Evolutionary conservation across 2,797 vertebrate species (phyloP).

Genomic region (Myoxocephalus aenaeus): DNA sequence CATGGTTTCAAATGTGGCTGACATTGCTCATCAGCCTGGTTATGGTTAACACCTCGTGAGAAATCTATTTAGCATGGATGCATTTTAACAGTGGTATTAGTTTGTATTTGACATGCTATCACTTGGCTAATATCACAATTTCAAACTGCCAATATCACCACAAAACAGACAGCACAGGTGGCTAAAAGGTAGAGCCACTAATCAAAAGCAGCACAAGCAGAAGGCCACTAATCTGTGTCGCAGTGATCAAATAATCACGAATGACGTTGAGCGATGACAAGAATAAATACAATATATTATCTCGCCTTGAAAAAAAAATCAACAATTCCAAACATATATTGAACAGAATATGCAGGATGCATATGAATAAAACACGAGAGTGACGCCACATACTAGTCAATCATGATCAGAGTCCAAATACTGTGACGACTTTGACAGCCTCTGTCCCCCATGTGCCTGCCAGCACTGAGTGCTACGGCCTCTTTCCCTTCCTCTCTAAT

Average conservation of each 20-base stretch:
- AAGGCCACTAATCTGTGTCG: constrained; percentile 13
- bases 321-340: background rate
- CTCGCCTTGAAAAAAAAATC: background rate
- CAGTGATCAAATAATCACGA: background rate
- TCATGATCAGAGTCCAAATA: background rate
- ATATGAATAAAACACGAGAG: no score
- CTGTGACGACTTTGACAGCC: background rate
- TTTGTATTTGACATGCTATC: background rate
- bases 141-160: constrained; percentile 1
- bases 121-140: background rate
- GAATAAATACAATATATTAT: background rate
- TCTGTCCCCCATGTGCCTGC: background rate
- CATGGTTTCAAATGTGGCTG: constrained; percentile 16
- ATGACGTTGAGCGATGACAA: background rate
- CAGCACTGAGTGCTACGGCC: background rate
- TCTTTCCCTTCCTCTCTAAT: background rate
- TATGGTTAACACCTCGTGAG: constrained; percentile 6
- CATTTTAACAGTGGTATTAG: background rate
- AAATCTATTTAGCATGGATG: constrained; percentile 38
- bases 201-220: background rate
- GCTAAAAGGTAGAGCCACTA: background rate
- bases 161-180: constrained; percentile 16
- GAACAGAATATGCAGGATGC: background rate
- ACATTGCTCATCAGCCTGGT: background rate
- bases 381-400: background rate